Evolutionary conservation across 2,113 vertebrate species (phyloP).

Genomic region (Pseudopipra pipra): DNA sequence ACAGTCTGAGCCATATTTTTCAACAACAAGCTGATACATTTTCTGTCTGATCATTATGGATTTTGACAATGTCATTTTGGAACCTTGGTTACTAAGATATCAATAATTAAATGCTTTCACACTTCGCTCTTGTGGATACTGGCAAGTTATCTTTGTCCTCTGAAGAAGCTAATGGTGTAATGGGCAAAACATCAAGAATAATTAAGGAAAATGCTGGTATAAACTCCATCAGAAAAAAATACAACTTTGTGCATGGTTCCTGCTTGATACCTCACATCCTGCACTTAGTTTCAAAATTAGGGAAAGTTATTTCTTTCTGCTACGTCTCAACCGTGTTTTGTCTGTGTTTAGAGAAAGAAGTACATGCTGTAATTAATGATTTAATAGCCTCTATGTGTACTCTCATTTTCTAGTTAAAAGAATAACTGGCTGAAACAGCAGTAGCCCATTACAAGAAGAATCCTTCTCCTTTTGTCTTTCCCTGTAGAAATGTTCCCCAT

Average conservation of each 20-base stretch:
- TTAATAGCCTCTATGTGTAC: conserved; percentile 34
- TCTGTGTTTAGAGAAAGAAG: conserved; percentile 31
- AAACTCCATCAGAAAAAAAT: conserved; percentile 53
- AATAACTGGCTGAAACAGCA: conserved; percentile 14
- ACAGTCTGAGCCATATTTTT: background rate
- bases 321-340: conserved; percentile 22
- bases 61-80: conserved; percentile 74
- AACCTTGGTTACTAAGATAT: conserved; percentile 76
- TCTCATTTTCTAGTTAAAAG: conserved; percentile 38
- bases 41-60: conserved; percentile 69
- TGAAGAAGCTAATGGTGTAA: conserved; percentile 75
- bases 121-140: conserved; percentile 73
- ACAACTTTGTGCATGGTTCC: background rate
- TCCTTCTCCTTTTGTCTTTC: conserved; percentile 28
- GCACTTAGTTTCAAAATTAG: conserved; percentile 21
- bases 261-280: conserved; percentile 10
- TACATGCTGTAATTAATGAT: conserved; percentile 32
- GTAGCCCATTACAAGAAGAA: conserved; percentile 4
- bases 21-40: conserved; percentile 45
- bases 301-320: conserved; percentile 30
- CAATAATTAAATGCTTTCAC: conserved; percentile 81
- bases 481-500: background rate
- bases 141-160: conserved; percentile 78
- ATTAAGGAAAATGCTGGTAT: conserved; percentile 69
- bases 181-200: conserved; percentile 80